Base-by-base conservation (phyloP, 2,888 invertebrate genomes). In the Epiblema foenella region DNA sequence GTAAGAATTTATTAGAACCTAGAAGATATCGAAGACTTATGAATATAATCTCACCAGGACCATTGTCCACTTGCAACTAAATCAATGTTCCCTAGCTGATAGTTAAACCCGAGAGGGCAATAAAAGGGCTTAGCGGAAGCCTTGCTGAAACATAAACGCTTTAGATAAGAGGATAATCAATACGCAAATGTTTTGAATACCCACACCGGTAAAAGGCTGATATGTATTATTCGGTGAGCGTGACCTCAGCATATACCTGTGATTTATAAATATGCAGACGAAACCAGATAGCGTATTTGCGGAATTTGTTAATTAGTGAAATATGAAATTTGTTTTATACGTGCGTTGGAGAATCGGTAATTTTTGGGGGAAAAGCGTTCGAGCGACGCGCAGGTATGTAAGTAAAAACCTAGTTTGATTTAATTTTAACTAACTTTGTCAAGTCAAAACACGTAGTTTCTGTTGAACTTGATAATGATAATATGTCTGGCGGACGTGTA, bases 401-500 rank as follows among this genome's bases (percentile, higher is more conserved):
- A n/a, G n/a, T n/a, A 60, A 59, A 37, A 60, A 71, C 2, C 33
- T 54, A 66, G 52, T 24, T 37, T 74, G 60, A 37, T 54, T 59
- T 65, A 68, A 56, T 57, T 62, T 58, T 70, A 68, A 46, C 51
- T 52, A 62, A 70, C 68, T 76, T 79, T 81, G 77, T 73, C 66
- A 33, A 86, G 80, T 84, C 83, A 73, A 74, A 73, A 79, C 83
- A 83, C 84, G 85, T 84, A 76, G 76, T 74, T 85, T 85, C 80
- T 81, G 80, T 81, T 88, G 83, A 88, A 90, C 87, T 88, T 89
- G 87, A 88, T 87, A 89, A 87, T 86, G 84, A 85, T 87, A 64
- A 86, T 85, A 83, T 87, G 84, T 86, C 85, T 85, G 75, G 80
- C 83, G 83, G 85, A 84, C 82, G 85, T 77, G 80, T 72, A 77